These are phyloP conservation scores for Falco novaeseelandiae DNA, from an alignment of 2,797 vertebrate species.

Conservation along the genomic window DNA sequence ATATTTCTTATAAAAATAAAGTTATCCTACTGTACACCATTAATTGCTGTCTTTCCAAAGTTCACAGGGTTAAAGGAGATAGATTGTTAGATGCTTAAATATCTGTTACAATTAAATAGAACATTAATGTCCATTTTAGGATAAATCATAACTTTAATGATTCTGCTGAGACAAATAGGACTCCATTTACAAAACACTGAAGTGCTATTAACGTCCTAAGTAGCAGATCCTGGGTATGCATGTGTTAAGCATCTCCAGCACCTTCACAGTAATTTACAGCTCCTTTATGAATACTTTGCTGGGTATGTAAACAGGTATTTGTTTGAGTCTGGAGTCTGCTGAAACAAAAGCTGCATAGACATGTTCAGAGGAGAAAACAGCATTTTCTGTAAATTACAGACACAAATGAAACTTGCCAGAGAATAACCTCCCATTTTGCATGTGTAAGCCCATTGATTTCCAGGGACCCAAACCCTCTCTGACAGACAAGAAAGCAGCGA, in stretches of 20 bases:
- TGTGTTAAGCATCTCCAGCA: conserved; percentile 47
- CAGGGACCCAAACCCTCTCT: conserved; percentile 15
- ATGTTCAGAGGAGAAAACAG: background rate
- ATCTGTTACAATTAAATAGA: conserved; percentile 65
- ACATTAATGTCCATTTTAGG: conserved; percentile 65
- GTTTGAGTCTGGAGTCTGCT: background rate
- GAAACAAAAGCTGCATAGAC: background rate
- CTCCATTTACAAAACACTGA: conserved; percentile 64
- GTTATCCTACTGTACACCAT: conserved; percentile 49
- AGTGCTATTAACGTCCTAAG: conserved; percentile 64
- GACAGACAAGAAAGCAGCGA: conserved; percentile 55
- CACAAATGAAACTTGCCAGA: conserved; percentile 22
- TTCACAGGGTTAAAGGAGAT: conserved; percentile 57
- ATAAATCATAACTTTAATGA: conserved; percentile 72
- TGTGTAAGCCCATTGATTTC: conserved; percentile 52
- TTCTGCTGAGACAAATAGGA: conserved; percentile 70
- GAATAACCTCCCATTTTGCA: conserved; percentile 44
- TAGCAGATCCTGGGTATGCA: conserved; percentile 39
- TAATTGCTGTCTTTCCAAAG: conserved; percentile 51
- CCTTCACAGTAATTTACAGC: conserved; percentile 25
- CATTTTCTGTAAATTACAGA: conserved; percentile 30
- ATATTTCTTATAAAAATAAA: conserved; percentile 69
- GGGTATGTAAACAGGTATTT: background rate
- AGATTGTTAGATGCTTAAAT: conserved; percentile 55
- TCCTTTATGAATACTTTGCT: background rate